Evolutionary conservation across 2,797 vertebrate genomes (phyloP), one percentile per base, ranked within the genome.

Genomic region (Coluber constrictor): DNA sequence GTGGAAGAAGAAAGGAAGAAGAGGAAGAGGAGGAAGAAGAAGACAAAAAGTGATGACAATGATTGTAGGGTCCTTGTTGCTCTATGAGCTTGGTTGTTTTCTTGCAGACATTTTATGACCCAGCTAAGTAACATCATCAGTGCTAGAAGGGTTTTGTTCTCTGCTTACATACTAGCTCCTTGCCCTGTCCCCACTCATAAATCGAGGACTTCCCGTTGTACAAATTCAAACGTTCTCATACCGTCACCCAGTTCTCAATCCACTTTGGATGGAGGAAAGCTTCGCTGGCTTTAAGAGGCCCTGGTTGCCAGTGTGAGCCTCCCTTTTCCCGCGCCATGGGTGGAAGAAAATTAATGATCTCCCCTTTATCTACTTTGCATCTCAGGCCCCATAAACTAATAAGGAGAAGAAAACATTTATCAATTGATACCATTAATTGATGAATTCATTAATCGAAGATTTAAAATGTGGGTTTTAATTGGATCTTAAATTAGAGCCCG

Each of bases 351-450:
- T 70, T 70, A 57, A 93, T 87, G 12, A 43, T 37, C 18, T 61
- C 27, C 66, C 56, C 37, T 57, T 57, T 90, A 57, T 83, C 61
- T 57, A 32, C 57, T 90, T 93, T 43, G 89, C 70, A 87, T 13
- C 79, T 93, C 47, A 70, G 79, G 87, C 74, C 66, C 83, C 60
- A 87, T 90, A 90, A 93, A 87, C 89, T 90, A 93, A 87, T 87
- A 93, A 89, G 88, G 11, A 57, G 89, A 59, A 90, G 54, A 66
- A 70, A 87, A 37, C 92, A 90, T 93, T 92, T 93, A 90, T 93
- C 92, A 93, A 51, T 70, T 47, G 92, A 90, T 92, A 63, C 47
- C 90, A 90, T 86, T 86, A 90, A 90, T 57, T 93, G 89, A 93
- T 87, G 89, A 27, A 93, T 90, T 90, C 88, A 92, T 92, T 60